phyloP scores from a whole-genome alignment of 1,140 invertebrate species.

The Ectropis grisescens region DNA sequence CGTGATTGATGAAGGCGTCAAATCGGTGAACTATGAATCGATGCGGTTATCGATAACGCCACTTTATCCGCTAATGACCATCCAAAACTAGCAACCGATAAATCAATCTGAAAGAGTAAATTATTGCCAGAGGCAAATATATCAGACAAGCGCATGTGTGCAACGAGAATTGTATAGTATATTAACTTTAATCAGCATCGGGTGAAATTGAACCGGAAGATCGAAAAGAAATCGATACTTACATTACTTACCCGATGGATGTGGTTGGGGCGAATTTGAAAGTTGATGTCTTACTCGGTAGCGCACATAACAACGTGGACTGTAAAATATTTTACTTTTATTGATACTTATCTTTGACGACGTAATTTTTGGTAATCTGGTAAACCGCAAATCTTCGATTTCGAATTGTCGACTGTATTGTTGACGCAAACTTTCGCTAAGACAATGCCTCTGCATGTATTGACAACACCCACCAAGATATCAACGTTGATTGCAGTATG shows the following conservation, averaged over 20 bases:
- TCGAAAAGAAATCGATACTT: slow-evolving; percentile 27
- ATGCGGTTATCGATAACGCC: slow-evolving; percentile 23
- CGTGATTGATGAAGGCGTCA: slow-evolving; percentile 22
- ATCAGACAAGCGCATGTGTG: too few species aligned
- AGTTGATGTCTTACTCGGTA: slow-evolving; percentile 12
- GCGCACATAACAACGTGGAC: slow-evolving; percentile 19
- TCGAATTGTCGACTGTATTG: too few species aligned
- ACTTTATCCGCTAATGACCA: slow-evolving; percentile 45
- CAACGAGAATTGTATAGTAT: slow-evolving; percentile 6
- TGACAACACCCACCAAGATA: too few species aligned
- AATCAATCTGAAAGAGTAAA: slow-evolving; percentile 32
- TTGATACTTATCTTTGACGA: too few species aligned
- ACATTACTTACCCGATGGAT: too few species aligned
- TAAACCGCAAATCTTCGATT: too few species aligned
- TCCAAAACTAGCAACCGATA: slow-evolving; percentile 34
- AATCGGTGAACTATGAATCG: slow-evolving; percentile 34
- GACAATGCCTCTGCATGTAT: too few species aligned
- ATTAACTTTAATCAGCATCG: slow-evolving; percentile 24
- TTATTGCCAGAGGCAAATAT: slow-evolving; percentile 20
- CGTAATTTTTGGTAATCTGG: too few species aligned
- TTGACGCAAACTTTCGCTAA: too few species aligned
- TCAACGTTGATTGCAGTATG: too few species aligned
- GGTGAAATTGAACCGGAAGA: slow-evolving; percentile 44
- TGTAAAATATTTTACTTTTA: too few species aligned
- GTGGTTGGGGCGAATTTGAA: slow-evolving; percentile 18